phyloP scores from a whole-genome alignment of 2,888 invertebrate genomes.

The Melanotus villosus region DNA sequence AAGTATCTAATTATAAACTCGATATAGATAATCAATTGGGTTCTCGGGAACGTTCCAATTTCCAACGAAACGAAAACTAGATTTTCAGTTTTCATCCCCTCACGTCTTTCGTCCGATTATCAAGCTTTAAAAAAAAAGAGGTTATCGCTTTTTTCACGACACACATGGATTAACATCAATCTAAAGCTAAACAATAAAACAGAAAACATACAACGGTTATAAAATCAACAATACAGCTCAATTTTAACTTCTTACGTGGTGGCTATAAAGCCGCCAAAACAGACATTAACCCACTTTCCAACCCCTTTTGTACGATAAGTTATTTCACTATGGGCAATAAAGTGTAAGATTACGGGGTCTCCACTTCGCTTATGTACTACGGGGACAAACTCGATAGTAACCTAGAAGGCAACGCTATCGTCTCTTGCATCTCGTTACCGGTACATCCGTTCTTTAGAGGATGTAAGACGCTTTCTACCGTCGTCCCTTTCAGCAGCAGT shows the following conservation, averaged over 20 bases:
- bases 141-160: too few relatives aligned
- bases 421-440: slow-evolving; percentile 6
- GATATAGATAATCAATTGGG: too few relatives aligned
- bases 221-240: slow-evolving; percentile 14
- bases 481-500: background rate
- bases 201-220: background rate
- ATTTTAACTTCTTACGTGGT: background rate
- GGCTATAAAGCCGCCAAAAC: slow-evolving; percentile 13
- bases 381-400: slow-evolving; percentile 16
- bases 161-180: too few relatives aligned
- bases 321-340: slow-evolving; percentile 28
- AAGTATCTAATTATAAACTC: too few relatives aligned
- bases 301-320: slow-evolving; percentile 4
- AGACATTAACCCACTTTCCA: slow-evolving; percentile 30
- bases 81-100: too few relatives aligned
- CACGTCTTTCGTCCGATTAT: too few relatives aligned
- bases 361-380: slow-evolving; percentile 18
- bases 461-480: slow-evolving; percentile 1
- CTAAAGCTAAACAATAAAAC: too few relatives aligned
- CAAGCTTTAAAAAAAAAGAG: background rate
- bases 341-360: slow-evolving; percentile 30
- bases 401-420: background rate
- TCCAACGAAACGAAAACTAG: too few relatives aligned
- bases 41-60: too few relatives aligned
- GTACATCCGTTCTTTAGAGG: background rate